Conservation (phyloP, 2,888 invertebrate genomes). For the Melikaiella ostensackeni region DNA sequence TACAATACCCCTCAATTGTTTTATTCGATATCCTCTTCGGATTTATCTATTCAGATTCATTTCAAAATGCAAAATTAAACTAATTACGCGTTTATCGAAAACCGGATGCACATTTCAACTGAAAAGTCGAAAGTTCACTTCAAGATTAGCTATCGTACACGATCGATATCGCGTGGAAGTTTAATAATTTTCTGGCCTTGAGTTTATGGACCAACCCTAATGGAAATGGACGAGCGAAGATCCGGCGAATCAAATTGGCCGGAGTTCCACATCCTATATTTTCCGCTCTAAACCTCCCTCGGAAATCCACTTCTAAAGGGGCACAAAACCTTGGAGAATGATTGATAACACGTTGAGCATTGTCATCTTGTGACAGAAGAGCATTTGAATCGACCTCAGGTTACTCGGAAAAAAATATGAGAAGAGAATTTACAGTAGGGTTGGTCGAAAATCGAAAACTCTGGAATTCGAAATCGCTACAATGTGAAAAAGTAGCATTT, state of each 20-base stretch:
- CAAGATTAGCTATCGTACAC: neutral
- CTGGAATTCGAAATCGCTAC: too few species aligned
- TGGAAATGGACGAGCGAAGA: constrained; percentile 17
- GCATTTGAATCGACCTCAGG: neutral
- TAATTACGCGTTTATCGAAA: neutral
- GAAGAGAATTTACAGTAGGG: neutral
- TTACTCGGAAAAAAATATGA: neutral
- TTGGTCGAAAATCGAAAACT: too few species aligned
- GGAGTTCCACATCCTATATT: neutral
- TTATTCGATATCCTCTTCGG: neutral
- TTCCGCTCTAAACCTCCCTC: neutral
- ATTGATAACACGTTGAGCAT: neutral
- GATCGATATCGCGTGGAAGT: constrained; percentile 17
- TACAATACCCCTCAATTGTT: too few species aligned
- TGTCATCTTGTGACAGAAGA: neutral
- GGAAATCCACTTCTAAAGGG: neutral
- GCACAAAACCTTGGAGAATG: neutral
- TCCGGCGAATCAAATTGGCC: constrained; percentile 7
- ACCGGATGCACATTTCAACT: neutral
- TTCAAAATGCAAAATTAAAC: neutral
- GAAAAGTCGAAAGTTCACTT: neutral
- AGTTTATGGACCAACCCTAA: constrained; percentile 19
- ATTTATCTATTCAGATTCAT: neutral
- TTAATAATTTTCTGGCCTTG: constrained; percentile 8
- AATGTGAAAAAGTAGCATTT: too few species aligned